Evolutionary conservation across 1,140 invertebrate species (phyloP), one percentile per base, ranked within the genome.

Genomic region (Metaphire vulgaris): DNA sequence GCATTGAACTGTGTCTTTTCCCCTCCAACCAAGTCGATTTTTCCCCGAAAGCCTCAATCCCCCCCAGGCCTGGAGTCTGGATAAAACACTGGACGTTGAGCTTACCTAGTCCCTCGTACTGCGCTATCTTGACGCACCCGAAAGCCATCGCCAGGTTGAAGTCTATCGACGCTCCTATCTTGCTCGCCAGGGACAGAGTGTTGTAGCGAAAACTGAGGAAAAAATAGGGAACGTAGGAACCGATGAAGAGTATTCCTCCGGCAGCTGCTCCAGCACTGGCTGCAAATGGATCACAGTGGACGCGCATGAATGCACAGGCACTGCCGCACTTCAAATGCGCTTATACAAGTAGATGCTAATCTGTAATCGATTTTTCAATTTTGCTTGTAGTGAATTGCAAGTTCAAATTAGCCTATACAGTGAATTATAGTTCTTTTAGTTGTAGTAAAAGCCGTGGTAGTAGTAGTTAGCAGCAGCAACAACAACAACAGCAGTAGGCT

Each of bases 171-270:
- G 79, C 56, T 0, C 71, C 77, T n/a, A 86, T 56, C 74, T 85
- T 86, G n/a, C 75, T 72, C 2, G 29, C 34, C 16, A 71, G 68
- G n/a, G 75, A 77, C 81, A 86, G 78, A 12, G 76, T 80, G 74
- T 83, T 82, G 74, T 93, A 93, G 72, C 89, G 88, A 0, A 85
- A 84, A 26, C 88, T 83, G 26, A 92, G 83, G 77, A 92, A 89
- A 72, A 89, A 81, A 74, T 82, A 84, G 0, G 85, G 85, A 21
- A 86, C 77, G 73, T 84, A 86, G 12, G 82, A 79, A 31, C 83
- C 69, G 71, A 86, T 84, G 77, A 83, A 86, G 6, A 86, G 71
- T 56, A 86, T 80, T 14, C 83, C 85, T 15, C 78, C 81, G 6
- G 84, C 82, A 68, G 83, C 83, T 21, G 85, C 83, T 34, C 81